A percentile compares a stretch with the other conserved stretches of the same genome.
These are phyloP conservation scores for Ovis canadensis DNA, from an alignment of 2,113 vertebrate species.

Conservation along the genomic window DNA sequence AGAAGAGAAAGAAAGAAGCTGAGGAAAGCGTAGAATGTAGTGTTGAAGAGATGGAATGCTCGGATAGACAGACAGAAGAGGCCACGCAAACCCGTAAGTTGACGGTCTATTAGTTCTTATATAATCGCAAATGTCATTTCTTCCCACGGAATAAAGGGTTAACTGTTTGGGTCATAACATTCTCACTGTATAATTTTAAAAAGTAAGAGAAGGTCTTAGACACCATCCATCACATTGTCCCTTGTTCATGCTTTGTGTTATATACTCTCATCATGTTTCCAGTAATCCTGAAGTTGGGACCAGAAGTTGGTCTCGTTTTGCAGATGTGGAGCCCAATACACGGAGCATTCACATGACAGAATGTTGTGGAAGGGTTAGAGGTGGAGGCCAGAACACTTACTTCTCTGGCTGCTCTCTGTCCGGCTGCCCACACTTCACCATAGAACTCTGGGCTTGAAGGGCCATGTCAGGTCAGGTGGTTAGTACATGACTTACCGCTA, in stretches of 20 bases:
- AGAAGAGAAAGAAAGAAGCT: conserved; percentile 69
- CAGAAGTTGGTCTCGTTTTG: background rate
- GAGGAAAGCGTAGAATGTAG: conserved; percentile 40
- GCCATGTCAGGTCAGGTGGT: background rate
- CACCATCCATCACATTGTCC: background rate
- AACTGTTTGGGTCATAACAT: background rate
- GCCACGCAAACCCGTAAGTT: conserved; percentile 73
- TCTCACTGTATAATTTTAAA: background rate
- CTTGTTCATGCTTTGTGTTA: background rate
- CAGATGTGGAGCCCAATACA: background rate
- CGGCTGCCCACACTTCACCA: rapidly evolving
- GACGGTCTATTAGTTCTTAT: background rate
- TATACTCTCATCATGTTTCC: background rate
- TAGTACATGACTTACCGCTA: rapidly evolving
- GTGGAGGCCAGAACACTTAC: background rate
- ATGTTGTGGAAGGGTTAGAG: background rate
- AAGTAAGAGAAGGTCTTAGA: background rate
- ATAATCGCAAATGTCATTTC: background rate
- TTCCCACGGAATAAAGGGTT: background rate
- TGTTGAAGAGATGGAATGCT: conserved; percentile 66
- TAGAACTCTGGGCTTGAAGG: rapidly evolving
- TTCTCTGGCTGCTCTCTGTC: background rate
- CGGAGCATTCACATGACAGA: background rate
- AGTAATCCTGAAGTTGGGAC: background rate
- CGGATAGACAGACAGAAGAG: conserved; percentile 32